phyloP scores from a whole-genome alignment of 2,797 vertebrate species.

The Chanos chanos region DNA sequence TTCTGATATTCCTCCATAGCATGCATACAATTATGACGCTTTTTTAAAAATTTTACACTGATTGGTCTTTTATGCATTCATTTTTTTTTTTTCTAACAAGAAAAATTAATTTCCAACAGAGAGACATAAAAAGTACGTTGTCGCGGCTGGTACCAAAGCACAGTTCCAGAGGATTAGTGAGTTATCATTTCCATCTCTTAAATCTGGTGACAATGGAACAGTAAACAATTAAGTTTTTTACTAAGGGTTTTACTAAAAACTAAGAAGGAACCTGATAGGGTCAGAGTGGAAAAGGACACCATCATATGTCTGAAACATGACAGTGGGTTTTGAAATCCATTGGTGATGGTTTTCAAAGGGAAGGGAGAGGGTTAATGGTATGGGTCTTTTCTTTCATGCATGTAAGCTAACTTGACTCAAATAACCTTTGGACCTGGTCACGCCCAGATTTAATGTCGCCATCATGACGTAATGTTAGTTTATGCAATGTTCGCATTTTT shows the following conservation, averaged over 20 bases:
- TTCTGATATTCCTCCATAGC: conserved; percentile 73
- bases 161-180: conserved; percentile 44
- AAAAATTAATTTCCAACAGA: conserved; percentile 42
- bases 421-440: neutral
- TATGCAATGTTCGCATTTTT: conserved; percentile 6
- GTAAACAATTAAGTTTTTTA: too few species aligned
- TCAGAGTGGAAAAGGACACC: neutral
- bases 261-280: neutral
- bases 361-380: neutral
- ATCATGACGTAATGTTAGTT: conserved; percentile 1
- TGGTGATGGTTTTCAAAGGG: neutral
- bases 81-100: conserved; percentile 61
- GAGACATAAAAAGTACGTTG: conserved; percentile 63
- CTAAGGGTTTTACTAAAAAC: too few species aligned
- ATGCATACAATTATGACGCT: conserved; percentile 77
- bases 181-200: conserved; percentile 3
- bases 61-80: conserved; percentile 58
- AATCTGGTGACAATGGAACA: too few species aligned
- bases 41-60: conserved; percentile 58
- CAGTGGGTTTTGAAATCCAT: neutral
- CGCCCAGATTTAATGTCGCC: neutral
- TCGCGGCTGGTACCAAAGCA: conserved; percentile 52
- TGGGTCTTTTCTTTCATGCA: conserved; percentile 21
- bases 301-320: conserved; percentile 9
- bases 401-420: conserved; percentile 1